Conservation (phyloP, 2,113 vertebrate species). For the Notechis scutatus region DNA sequence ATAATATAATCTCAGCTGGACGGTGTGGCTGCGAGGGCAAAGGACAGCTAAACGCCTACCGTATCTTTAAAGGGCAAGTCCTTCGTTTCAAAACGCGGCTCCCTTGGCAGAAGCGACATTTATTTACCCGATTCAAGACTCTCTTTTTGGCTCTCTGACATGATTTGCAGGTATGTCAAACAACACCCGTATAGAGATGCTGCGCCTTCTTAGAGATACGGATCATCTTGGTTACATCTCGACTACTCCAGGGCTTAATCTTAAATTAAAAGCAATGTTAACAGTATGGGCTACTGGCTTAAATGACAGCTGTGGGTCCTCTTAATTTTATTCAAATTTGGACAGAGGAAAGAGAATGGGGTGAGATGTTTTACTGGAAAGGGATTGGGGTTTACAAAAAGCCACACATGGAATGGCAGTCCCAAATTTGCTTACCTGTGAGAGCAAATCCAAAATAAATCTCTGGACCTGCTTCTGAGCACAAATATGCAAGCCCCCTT, state of each 20-base stretch:
- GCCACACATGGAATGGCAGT: background rate
- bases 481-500: background rate
- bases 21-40: slow-evolving; percentile 6
- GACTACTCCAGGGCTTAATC: background rate
- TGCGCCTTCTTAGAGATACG: background rate
- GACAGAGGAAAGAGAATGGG: background rate
- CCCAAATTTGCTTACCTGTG: background rate
- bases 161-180: background rate
- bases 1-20: background rate
- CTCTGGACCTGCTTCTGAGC: background rate
- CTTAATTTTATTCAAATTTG: background rate
- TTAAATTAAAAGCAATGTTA: background rate
- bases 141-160: background rate
- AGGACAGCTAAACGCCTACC: background rate
- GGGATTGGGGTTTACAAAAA: background rate
- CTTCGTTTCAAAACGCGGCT: background rate
- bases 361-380: background rate
- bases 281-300: background rate
- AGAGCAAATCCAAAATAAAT: background rate
- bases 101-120: background rate
- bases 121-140: background rate
- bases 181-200: background rate
- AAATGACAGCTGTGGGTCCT: background rate
- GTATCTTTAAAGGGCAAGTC: background rate
- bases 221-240: background rate